These are phyloP conservation scores for Hylia prasina DNA, from an alignment of 2,113 vertebrate species.

Conservation along the genomic window DNA sequence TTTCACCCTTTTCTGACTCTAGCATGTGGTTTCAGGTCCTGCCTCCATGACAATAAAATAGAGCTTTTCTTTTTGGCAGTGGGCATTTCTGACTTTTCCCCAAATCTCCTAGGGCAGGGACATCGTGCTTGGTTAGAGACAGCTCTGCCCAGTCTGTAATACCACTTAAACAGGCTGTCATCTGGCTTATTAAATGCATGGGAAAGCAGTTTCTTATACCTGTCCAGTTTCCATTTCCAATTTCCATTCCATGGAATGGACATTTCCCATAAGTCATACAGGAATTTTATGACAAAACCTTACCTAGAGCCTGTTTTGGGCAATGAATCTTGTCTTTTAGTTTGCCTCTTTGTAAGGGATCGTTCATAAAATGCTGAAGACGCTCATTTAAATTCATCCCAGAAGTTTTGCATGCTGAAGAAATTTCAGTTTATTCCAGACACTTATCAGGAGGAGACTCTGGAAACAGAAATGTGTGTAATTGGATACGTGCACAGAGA, in stretches of 20 bases:
- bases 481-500: background rate
- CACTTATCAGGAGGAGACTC: background rate
- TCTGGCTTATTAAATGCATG: background rate
- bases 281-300: background rate
- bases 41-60: background rate
- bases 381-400: background rate
- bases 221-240: background rate
- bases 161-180: background rate
- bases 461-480: background rate
- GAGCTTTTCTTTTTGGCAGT: background rate
- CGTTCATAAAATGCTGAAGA: background rate
- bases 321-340: background rate
- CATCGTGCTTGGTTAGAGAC: background rate
- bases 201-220: background rate
- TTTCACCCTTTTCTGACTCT: background rate
- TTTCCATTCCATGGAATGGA: background rate
- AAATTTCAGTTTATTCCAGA: conserved; percentile 9
- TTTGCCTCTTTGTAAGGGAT: background rate
- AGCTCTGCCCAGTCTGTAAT: background rate
- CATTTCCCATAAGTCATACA: background rate
- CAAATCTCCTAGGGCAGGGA: background rate
- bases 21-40: background rate
- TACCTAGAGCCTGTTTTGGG: background rate
- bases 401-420: background rate
- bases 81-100: background rate